A percentile compares a stretch with the other conserved stretches of the same genome.
phyloP scores from a whole-genome alignment of 92 coral and sea anemone species.

The Heliopora coerulea region DNA sequence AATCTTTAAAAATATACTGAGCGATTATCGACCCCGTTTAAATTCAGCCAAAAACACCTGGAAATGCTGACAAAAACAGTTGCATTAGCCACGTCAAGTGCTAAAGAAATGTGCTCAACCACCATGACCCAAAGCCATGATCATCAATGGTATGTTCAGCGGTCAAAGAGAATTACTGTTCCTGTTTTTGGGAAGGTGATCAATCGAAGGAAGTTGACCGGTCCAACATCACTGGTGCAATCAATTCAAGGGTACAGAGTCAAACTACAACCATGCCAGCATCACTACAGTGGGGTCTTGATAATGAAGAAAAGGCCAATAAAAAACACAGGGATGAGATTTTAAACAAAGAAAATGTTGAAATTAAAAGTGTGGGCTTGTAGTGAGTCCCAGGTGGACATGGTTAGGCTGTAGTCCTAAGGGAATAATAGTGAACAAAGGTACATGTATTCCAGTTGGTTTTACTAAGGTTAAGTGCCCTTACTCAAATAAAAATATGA shows the following conservation, averaged over 20 bases:
- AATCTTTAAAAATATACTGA: too few relatives aligned
- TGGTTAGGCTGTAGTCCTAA: too few relatives aligned
- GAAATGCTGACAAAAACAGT: too few relatives aligned
- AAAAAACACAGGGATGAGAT: slow-evolving; percentile 48
- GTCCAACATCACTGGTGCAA: slow-evolving; percentile 11
- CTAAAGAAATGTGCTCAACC: too few relatives aligned
- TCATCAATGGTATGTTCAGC: slow-evolving; percentile 18
- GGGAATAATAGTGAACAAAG: too few relatives aligned
- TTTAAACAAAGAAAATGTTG: slow-evolving; percentile 16
- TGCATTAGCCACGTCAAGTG: too few relatives aligned
- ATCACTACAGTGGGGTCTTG: slow-evolving; percentile 52
- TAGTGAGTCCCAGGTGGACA: too few relatives aligned
- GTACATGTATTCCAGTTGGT: too few relatives aligned
- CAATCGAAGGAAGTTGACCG: slow-evolving; percentile 34
- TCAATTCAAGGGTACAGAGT: neutral
- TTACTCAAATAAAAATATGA: too few relatives aligned
- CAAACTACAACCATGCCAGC: slow-evolving; percentile 20
- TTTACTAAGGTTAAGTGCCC: too few relatives aligned
- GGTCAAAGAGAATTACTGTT: slow-evolving; percentile 10
- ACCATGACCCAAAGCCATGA: slow-evolving; percentile 13
- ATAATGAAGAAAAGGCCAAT: slow-evolving; percentile 39
- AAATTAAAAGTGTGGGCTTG: slow-evolving; percentile 52
- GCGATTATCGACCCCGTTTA: too few relatives aligned
- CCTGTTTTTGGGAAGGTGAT: slow-evolving; percentile 40
- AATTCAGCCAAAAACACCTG: too few relatives aligned